Percentiles rank a stretch among this genome's conserved stretches.
Conservation (phyloP, 2,888 invertebrate species). For the Ypsolopha scabrella region DNA sequence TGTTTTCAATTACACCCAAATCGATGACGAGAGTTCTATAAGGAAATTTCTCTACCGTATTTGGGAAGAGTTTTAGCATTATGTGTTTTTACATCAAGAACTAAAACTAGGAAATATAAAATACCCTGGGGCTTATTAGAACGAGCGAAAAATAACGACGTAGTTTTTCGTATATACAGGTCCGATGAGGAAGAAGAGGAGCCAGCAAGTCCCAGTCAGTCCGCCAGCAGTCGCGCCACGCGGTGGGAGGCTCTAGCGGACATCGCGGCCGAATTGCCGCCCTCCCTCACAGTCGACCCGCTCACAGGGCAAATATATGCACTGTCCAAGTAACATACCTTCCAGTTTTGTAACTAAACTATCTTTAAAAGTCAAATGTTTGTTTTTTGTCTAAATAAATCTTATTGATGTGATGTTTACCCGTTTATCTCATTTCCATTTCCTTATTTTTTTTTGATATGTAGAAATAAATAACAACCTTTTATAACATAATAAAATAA, state of each 20-base stretch:
- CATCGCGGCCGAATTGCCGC: slow-evolving; percentile 67
- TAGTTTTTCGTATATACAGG: background rate
- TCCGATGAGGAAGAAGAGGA: background rate
- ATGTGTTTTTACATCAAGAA: no score
- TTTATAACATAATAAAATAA: no score
- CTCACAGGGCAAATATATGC: slow-evolving; percentile 58
- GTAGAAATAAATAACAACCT: no score
- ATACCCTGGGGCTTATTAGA: no score
- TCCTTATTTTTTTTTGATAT: no score
- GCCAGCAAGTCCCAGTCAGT: slow-evolving; percentile 38
- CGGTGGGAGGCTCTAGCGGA: slow-evolving; percentile 74
- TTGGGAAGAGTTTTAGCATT: no score
- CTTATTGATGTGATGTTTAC: background rate
- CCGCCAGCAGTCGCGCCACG: slow-evolving; percentile 62
- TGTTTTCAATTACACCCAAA: no score
- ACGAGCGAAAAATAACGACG: background rate
- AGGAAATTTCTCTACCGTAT: no score
- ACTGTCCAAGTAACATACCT: slow-evolving; percentile 38
- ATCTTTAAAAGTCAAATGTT: background rate
- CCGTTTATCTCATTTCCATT: no score
- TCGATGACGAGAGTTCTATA: no score
- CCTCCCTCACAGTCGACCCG: slow-evolving; percentile 59
- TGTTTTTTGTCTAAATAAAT: background rate
- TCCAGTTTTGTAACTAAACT: background rate
- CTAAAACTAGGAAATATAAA: no score